phyloP scores from a whole-genome alignment of 2,797 vertebrate genomes.

The Myoxocephalus aenaeus region DNA sequence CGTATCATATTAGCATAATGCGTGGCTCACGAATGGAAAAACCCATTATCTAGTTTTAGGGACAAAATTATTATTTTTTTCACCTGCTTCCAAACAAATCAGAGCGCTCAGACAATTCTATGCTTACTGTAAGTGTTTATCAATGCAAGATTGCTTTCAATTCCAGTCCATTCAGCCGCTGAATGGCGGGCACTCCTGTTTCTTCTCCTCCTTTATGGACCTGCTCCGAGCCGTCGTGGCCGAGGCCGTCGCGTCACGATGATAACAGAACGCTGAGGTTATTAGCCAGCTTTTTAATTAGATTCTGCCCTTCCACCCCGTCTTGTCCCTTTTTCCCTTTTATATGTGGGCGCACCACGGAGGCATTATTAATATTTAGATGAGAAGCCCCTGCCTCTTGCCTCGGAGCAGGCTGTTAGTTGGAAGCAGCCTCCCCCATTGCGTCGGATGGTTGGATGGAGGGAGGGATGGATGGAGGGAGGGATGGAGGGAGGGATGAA shows the following conservation, averaged over 20 bases:
- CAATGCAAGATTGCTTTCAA: slow-evolving; percentile 56
- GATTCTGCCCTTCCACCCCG: slow-evolving; percentile 58
- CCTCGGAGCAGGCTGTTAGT: slow-evolving; percentile 66
- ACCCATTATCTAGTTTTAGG: slow-evolving; percentile 66
- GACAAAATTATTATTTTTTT: slow-evolving; percentile 44
- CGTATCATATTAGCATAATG: slow-evolving; percentile 74
- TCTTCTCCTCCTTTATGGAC: slow-evolving; percentile 28
- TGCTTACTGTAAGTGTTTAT: slow-evolving; percentile 59
- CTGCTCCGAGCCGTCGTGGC: slow-evolving; percentile 37
- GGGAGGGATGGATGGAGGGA: slow-evolving; percentile 30
- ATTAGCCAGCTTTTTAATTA: slow-evolving; percentile 78
- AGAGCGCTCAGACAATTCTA: slow-evolving; percentile 40
- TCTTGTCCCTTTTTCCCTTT: slow-evolving; percentile 50
- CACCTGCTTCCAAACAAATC: slow-evolving; percentile 59
- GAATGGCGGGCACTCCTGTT: slow-evolving; percentile 41
- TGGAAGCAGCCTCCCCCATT: slow-evolving; percentile 46
- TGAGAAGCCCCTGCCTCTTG: slow-evolving; percentile 60
- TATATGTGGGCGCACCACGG: slow-evolving; percentile 23
- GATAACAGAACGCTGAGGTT: slow-evolving; percentile 68
- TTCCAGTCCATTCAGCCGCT: slow-evolving; percentile 40
- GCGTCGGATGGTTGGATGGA: slow-evolving; percentile 34
- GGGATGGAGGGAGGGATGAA: slow-evolving; percentile 54
- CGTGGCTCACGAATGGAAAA: slow-evolving; percentile 64
- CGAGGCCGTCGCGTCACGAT: slow-evolving; percentile 49
- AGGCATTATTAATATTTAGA: slow-evolving; percentile 82